phyloP scores from a whole-genome alignment of 2,113 vertebrate genomes.

The Hippocampus barbouri region DNA sequence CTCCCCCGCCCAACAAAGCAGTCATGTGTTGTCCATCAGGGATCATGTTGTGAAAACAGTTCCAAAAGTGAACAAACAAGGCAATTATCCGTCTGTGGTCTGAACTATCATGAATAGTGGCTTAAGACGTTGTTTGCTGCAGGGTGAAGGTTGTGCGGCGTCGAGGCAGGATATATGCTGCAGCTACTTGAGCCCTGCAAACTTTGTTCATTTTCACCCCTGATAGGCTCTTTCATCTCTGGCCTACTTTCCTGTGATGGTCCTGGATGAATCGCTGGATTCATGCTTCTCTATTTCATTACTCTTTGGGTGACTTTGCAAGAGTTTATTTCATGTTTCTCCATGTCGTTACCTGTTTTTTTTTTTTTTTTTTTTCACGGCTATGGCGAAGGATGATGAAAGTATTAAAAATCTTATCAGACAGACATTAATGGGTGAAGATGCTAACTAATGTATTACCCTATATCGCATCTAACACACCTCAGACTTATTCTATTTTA shows the following conservation, averaged over 20 bases:
- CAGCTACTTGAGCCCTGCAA: conserved; percentile 30
- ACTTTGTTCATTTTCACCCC: conserved; percentile 64
- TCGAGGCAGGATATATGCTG: conserved; percentile 23
- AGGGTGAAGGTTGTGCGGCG: conserved; percentile 11
- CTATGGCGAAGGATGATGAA: neutral
- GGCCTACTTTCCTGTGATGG: conserved; percentile 59
- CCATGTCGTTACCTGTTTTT: conserved; percentile 15
- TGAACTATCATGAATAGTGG: neutral
- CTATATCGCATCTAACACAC: no score
- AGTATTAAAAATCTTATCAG: no score
- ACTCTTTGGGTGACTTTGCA: conserved; percentile 56
- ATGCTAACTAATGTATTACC: no score
- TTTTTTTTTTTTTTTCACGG: conserved; percentile 6
- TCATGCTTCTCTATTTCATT: conserved; percentile 31
- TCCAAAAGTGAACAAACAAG: neutral
- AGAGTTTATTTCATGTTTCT: conserved; percentile 33
- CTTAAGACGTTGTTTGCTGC: neutral
- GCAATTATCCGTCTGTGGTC: neutral
- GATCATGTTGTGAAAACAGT: neutral
- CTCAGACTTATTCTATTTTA: neutral
- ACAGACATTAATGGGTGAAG: no score
- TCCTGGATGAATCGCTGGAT: conserved; percentile 51
- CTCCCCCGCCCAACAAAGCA: neutral
- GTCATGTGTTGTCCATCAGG: neutral
- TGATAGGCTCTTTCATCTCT: conserved; percentile 67